Percentiles rank a stretch among this genome's conserved stretches.
Conservation (phyloP, 2,888 invertebrate species). For the Melanchra persicariae region DNA sequence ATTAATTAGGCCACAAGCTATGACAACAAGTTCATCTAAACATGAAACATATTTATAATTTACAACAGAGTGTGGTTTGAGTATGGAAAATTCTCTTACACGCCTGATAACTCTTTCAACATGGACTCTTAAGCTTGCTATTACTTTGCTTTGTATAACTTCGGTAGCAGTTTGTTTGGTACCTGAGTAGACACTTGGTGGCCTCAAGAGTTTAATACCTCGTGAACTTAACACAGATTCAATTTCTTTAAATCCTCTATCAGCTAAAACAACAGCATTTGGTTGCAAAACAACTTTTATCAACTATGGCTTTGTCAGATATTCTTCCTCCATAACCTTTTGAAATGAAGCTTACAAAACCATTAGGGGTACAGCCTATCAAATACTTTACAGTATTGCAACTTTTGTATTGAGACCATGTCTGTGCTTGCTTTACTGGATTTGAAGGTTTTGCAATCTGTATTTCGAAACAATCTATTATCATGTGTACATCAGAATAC, state of each 20-base stretch:
- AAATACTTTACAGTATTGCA: constrained; percentile 10
- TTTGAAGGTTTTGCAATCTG: constrained; percentile 31
- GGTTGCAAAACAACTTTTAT: constrained; percentile 10
- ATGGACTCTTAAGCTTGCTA: background rate
- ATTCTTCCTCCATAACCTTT: constrained; percentile 10
- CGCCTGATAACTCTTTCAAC: constrained; percentile 5
- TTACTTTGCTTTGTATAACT: constrained; percentile 13
- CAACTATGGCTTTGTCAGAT: constrained; percentile 11
- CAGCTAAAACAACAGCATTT: constrained; percentile 5
- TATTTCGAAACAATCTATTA: background rate
- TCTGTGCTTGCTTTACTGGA: constrained; percentile 28
- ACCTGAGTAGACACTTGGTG: background rate
- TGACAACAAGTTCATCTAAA: constrained; percentile 5
- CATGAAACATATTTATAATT: too few species aligned
- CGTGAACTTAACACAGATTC: background rate
- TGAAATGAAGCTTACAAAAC: constrained; percentile 6
- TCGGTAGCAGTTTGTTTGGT: constrained; percentile 9
- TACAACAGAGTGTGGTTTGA: too few species aligned
- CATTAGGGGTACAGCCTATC: background rate
- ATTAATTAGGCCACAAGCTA: constrained; percentile 5
- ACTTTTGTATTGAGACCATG: constrained; percentile 42
- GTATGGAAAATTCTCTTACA: background rate
- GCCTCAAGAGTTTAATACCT: background rate
- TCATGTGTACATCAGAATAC: constrained; percentile 5
- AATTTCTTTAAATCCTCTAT: constrained; percentile 15